A percentile compares a stretch with the other conserved stretches of the same genome.
phyloP scores from a whole-genome alignment of 1,140 invertebrate genomes.

The Glossosoma conforme region DNA sequence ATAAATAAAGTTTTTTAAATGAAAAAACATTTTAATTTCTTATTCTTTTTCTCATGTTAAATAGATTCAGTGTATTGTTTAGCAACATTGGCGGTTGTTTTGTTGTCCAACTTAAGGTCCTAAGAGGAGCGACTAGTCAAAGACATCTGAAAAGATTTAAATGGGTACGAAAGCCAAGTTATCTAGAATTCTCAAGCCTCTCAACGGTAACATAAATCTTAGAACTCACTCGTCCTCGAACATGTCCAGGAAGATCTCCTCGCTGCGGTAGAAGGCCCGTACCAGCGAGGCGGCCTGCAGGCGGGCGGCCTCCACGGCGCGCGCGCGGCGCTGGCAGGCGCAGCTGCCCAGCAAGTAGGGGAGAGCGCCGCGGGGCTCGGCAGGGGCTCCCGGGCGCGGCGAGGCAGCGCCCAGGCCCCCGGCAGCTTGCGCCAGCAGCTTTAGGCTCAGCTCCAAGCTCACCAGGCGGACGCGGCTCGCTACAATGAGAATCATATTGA shows the following conservation, averaged over 20 bases:
- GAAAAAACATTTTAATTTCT: too few species aligned
- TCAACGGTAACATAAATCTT: not conserved
- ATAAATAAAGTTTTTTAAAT: too few species aligned
- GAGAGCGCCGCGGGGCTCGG: slow-evolving; percentile 50
- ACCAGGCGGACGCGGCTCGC: slow-evolving; percentile 82
- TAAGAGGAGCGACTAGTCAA: too few species aligned
- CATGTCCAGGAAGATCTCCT: slow-evolving; percentile 98
- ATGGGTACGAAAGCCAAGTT: too few species aligned
- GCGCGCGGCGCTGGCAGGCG: slow-evolving; percentile 39
- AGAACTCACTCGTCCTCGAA: slow-evolving; percentile 91
- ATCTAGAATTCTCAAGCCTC: too few species aligned
- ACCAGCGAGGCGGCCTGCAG: slow-evolving; percentile 83
- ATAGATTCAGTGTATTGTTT: too few species aligned
- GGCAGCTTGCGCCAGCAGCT: slow-evolving; percentile 63
- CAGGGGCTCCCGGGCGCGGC: not conserved
- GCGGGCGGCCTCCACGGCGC: slow-evolving; percentile 70
- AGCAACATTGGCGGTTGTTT: too few species aligned
- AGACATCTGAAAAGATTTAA: too few species aligned
- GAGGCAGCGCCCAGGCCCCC: slow-evolving; percentile 29
- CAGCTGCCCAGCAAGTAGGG: slow-evolving; percentile 39
- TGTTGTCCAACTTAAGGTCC: too few species aligned
- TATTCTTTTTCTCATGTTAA: too few species aligned
- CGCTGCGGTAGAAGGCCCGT: slow-evolving; percentile 93
- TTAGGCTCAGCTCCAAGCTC: slow-evolving; percentile 83
- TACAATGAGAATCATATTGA: slow-evolving; percentile 35